Conservation (phyloP, 2,888 invertebrate species). For the Tholera decimalis region DNA sequence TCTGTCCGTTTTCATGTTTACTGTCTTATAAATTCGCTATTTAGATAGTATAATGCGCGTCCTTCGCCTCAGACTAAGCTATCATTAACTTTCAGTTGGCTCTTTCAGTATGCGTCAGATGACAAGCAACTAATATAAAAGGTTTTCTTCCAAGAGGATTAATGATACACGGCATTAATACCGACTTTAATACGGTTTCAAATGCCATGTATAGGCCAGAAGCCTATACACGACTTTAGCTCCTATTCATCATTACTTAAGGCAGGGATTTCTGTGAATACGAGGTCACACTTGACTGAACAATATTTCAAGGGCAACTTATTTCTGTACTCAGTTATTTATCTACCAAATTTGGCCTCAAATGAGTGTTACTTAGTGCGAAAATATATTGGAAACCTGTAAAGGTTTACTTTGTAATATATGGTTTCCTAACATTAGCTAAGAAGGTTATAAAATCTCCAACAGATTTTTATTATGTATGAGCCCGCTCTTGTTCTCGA, state of each 20-base stretch:
- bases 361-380: conserved; percentile 35
- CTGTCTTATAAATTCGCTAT: not conserved
- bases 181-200: conserved; percentile 55
- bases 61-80: conserved; percentile 22
- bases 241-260: conserved; percentile 15
- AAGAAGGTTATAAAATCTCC: conserved; percentile 12
- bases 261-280: conserved; percentile 17
- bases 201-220: conserved; percentile 40
- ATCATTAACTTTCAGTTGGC: conserved; percentile 41
- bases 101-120: conserved; percentile 43
- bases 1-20: not conserved
- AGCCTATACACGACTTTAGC: conserved; percentile 12
- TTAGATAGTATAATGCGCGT: not conserved
- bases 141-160: conserved; percentile 59
- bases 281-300: conserved; percentile 40
- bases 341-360: conserved; percentile 43
- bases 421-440: conserved; percentile 25
- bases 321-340: conserved; percentile 55
- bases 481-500: too few species aligned
- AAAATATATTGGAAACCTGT: conserved; percentile 39
- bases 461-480: not conserved
- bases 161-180: conserved; percentile 55
- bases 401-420: conserved; percentile 36
- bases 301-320: conserved; percentile 62
- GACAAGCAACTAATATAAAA: conserved; percentile 54